These are phyloP conservation scores for Hemaris fuciformis DNA, from an alignment of 2,888 invertebrate species.

Conservation along the genomic window DNA sequence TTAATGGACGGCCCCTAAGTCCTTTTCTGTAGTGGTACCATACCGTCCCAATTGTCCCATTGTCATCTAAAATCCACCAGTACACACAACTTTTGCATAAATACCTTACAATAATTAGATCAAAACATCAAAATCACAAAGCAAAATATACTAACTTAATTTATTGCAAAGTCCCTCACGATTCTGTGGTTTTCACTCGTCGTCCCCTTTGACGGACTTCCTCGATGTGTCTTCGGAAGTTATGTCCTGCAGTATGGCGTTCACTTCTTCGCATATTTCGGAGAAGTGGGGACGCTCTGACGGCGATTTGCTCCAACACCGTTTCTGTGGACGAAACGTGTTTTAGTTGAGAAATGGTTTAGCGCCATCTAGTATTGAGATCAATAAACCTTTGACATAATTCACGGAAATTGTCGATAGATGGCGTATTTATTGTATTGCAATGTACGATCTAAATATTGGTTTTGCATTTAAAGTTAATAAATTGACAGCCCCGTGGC, in stretches of 20 bases:
- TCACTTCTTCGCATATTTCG: slow-evolving; percentile 71
- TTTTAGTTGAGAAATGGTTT: too few species aligned
- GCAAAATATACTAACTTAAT: background rate
- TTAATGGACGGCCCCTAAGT: too few species aligned
- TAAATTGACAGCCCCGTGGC: too few species aligned
- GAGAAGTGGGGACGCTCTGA: slow-evolving; percentile 86
- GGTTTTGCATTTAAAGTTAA: too few species aligned
- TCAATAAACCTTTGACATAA: too few species aligned
- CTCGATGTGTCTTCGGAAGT: slow-evolving; percentile 52
- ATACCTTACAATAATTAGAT: background rate
- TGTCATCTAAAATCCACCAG: background rate
- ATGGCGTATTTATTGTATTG: too few species aligned
- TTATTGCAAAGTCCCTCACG: background rate
- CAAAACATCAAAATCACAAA: background rate
- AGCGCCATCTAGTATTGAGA: too few species aligned
- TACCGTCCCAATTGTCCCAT: too few species aligned
- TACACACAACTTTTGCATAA: background rate
- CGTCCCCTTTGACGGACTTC: slow-evolving; percentile 34
- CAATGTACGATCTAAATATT: too few species aligned
- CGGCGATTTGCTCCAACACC: slow-evolving; percentile 86
- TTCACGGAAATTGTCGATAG: too few species aligned
- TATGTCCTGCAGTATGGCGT: slow-evolving; percentile 49
- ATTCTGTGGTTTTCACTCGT: slow-evolving; percentile 16
- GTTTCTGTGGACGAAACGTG: slow-evolving; percentile 63
- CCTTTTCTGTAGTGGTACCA: too few species aligned